Base-by-base conservation (phyloP, 2,797 vertebrate species). In the Sebastes steindachneri region DNA sequence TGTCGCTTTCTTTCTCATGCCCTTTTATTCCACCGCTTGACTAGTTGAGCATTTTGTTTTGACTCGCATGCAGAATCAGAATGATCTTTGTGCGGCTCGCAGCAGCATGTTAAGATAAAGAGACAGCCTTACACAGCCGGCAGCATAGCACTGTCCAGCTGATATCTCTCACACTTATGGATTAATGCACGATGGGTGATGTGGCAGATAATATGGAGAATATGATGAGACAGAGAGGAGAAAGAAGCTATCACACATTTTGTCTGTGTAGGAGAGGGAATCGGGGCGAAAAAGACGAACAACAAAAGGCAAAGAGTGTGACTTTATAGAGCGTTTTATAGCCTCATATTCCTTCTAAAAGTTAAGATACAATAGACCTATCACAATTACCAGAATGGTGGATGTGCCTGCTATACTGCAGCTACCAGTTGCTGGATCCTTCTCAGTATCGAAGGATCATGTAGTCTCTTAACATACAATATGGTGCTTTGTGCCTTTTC, bases 101-200 rank as follows among this genome's bases (percentile, higher is more conserved):
- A 67, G 68, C 71, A 71, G 65, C 26, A 60, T 59, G 66, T 68
- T 55, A 29, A 82, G 53, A 45, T 25, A 59, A 88, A 75, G 75
- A 63, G 88, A 83, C 85, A 37, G 68, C 9, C 7, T 19, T 55
- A 63, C 12, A 19, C 57, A 45, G 65, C 72, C 37, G 1, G 69
- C 77, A 85, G 74, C 69, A 58, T 26, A 85, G 67, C 62, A 1
- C 66, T 63, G 84, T 68, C 87, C 65, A 9, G 54, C 74, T 64
- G 54, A 85, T 89, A 68, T 62, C 74, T 83, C 21, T 48, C 45
- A 53, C 71, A 66, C 48, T 69, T 59, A 67, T 82, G 73, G 77
- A 84, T 88, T 79, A 59, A 58, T 53, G 71, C 68, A 60, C 79
- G 80, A 78, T 21, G 51, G 28, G 15, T 55, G 53, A 76, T 54